Conservation (phyloP, 2,113 vertebrate genomes). For the Syrrhaptes paradoxus region DNA sequence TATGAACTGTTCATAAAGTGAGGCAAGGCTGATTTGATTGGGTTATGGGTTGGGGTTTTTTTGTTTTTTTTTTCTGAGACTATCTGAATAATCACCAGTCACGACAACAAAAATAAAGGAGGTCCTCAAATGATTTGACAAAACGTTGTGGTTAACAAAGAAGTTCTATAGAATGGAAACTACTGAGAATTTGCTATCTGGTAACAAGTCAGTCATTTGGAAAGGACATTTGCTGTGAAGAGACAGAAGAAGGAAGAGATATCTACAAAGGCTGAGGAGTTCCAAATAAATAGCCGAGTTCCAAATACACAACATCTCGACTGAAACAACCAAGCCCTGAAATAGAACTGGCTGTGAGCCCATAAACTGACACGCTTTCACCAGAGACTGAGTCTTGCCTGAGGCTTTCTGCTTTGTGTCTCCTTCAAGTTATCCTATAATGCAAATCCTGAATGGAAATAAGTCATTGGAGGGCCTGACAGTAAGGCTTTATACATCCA, state of each 20-base stretch:
- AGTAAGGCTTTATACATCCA: neutral
- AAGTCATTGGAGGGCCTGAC: neutral
- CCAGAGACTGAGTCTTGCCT: neutral
- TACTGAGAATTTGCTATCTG: neutral
- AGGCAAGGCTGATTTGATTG: neutral
- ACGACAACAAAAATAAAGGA: neutral
- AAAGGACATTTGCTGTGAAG: neutral
- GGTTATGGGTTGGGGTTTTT: neutral
- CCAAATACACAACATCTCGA: neutral
- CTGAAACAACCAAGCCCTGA: neutral
- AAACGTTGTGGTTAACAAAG: neutral
- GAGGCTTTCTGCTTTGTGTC: neutral
- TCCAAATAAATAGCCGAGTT: neutral
- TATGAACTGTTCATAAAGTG: neutral
- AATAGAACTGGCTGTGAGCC: neutral
- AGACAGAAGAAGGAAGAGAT: neutral
- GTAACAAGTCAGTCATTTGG: neutral
- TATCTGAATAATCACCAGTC: neutral
- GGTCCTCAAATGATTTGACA: neutral
- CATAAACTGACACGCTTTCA: neutral
- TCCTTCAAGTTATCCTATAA: neutral
- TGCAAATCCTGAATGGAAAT: neutral
- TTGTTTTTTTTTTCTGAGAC: neutral
- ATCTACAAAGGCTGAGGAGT: neutral
- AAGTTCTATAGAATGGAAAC: neutral